Evolutionary conservation across 2,888 invertebrate species (phyloP).

Genomic region (Sphaerophoria taeniata): DNA sequence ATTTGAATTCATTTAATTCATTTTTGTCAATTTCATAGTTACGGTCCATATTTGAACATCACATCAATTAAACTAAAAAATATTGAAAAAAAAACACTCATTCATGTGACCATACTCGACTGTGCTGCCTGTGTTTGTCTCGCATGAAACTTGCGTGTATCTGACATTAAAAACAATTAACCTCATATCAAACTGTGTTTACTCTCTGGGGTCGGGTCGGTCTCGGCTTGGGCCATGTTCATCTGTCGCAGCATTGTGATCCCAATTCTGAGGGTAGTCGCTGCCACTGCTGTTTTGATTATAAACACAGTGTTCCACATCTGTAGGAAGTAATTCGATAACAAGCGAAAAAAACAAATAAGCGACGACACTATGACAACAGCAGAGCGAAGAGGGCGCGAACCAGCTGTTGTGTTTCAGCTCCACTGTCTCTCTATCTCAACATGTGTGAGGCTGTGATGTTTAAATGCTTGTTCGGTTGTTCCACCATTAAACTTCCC

Average conservation of each 20-base stretch:
- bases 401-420: slow-evolving; percentile 47
- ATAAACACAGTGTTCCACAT: slow-evolving; percentile 44
- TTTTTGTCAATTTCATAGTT: no score
- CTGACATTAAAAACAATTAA: slow-evolving; percentile 71
- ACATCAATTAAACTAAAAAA: slow-evolving; percentile 12
- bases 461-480: slow-evolving; percentile 44
- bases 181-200: slow-evolving; percentile 61
- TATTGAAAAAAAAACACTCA: background rate
- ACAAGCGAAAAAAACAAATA: slow-evolving; percentile 31
- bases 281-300: background rate
- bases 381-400: background rate
- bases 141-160: slow-evolving; percentile 51
- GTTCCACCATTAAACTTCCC: slow-evolving; percentile 52
- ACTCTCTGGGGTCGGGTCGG: slow-evolving; percentile 32
- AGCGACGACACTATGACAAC: background rate
- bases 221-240: slow-evolving; percentile 1
- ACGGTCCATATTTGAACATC: background rate
- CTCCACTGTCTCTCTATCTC: slow-evolving; percentile 1
- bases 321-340: slow-evolving; percentile 72
- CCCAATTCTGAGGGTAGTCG: background rate
- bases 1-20: no score
- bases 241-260: no score
- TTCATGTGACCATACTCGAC: background rate
- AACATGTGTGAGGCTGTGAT: slow-evolving; percentile 8
- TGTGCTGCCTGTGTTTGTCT: slow-evolving; percentile 41